phyloP scores from a whole-genome alignment of 2,888 invertebrate genomes.

The Phytoseiulus persimilis region DNA sequence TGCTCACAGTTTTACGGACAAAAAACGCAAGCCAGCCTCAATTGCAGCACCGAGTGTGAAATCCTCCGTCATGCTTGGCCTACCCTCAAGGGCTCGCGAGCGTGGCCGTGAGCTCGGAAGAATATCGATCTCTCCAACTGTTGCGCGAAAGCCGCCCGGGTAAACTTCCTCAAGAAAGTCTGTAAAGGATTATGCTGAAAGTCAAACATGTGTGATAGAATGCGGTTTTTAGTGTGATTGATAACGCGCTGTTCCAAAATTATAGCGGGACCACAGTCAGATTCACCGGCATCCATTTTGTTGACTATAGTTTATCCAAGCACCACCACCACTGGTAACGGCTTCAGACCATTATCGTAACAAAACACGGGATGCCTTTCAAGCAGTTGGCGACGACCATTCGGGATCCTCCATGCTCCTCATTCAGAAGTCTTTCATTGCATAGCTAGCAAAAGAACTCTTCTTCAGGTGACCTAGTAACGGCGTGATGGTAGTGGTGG shows the following conservation, averaged over 20 bases:
- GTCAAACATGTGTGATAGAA: neutral
- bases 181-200: neutral
- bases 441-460: neutral
- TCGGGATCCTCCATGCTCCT: neutral
- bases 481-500: neutral
- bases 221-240: neutral
- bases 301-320: neutral
- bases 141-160: too few species aligned
- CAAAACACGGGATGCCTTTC: neutral
- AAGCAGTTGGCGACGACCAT: neutral
- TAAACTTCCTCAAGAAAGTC: neutral
- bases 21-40: too few species aligned
- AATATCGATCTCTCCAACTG: too few species aligned
- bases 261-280: neutral
- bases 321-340: neutral
- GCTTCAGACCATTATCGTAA: neutral
- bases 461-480: neutral
- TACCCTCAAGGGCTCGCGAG: too few species aligned
- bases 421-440: neutral
- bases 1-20: too few species aligned
- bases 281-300: neutral
- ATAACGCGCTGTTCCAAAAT: neutral
- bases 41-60: too few species aligned
- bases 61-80: too few species aligned
- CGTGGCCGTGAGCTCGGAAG: too few species aligned